A percentile compares a stretch with the other conserved stretches of the same genome.
Evolutionary conservation across 2,113 vertebrate species (phyloP).

Genomic region (Gobio gobio): DNA sequence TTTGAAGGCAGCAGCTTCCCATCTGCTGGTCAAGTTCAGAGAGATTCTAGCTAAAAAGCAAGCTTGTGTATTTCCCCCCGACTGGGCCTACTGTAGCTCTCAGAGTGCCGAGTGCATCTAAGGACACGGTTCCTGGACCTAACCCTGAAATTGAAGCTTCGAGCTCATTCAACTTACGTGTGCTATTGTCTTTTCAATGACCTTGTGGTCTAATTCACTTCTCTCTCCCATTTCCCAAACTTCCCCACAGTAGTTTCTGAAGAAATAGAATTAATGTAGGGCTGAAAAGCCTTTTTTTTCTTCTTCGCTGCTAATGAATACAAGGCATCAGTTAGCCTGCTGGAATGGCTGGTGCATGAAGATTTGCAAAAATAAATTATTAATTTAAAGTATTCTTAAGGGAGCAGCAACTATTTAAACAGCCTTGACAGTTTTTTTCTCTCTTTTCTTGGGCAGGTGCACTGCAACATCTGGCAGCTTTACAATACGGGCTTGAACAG

Average conservation of each 20-base stretch:
- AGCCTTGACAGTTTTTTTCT: neutral
- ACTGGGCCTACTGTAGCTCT: constrained; percentile 60
- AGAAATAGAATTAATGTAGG: constrained; percentile 59
- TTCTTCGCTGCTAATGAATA: constrained; percentile 55
- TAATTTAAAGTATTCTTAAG: neutral
- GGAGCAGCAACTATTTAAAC: constrained; percentile 15
- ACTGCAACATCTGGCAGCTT: constrained; percentile 19
- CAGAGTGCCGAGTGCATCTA: constrained; percentile 71
- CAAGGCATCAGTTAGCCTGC: constrained; percentile 53
- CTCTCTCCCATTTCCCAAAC: constrained; percentile 69
- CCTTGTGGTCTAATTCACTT: constrained; percentile 75
- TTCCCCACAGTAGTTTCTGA: constrained; percentile 69
- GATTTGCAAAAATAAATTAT: constrained; percentile 23
- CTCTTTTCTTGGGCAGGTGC: neutral
- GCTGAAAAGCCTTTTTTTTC: constrained; percentile 47
- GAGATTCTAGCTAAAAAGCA: constrained; percentile 62
- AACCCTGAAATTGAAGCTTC: constrained; percentile 73
- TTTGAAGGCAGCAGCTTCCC: constrained; percentile 19
- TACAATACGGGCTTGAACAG: neutral
- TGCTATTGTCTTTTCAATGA: constrained; percentile 79
- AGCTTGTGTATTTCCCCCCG: constrained; percentile 52
- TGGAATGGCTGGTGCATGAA: neutral
- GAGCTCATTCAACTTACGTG: constrained; percentile 72
- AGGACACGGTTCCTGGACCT: constrained; percentile 75
- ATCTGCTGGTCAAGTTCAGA: constrained; percentile 41